A percentile compares a stretch with the other conserved stretches of the same genome.
Evolutionary conservation across 2,113 vertebrate species (phyloP).

Genomic region (Sylvilagus bachmani): DNA sequence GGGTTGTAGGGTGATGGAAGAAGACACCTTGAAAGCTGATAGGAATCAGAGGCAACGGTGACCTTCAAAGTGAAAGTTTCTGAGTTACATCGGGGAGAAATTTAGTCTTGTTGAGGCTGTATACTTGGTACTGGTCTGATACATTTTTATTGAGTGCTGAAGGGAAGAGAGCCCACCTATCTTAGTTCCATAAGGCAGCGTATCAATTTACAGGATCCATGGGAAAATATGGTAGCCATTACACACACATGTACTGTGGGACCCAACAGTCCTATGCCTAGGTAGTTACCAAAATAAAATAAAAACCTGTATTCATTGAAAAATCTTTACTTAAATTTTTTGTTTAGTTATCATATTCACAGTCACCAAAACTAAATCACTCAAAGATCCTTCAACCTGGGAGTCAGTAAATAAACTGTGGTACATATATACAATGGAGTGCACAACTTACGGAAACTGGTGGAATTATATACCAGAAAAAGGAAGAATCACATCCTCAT

Average conservation of each 20-base stretch:
- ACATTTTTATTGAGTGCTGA: background rate
- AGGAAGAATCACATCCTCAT: background rate
- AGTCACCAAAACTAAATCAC: background rate
- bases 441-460: background rate
- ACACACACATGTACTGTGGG: background rate
- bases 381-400: background rate
- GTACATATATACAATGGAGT: background rate
- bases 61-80: conserved; percentile 20
- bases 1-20: background rate
- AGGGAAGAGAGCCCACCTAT: background rate
- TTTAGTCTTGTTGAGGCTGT: background rate
- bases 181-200: background rate
- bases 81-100: background rate
- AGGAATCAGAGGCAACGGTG: background rate
- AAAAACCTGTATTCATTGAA: background rate
- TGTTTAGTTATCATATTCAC: background rate
- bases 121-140: background rate
- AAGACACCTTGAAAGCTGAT: background rate
- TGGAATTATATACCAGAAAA: background rate
- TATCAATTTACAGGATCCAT: background rate
- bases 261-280: background rate
- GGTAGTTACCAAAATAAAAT: background rate
- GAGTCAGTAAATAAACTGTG: background rate
- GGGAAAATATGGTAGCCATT: background rate
- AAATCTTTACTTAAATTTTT: background rate